Evolutionary conservation across 2,113 vertebrate species (phyloP).

Genomic region (Plecotus auritus): DNA sequence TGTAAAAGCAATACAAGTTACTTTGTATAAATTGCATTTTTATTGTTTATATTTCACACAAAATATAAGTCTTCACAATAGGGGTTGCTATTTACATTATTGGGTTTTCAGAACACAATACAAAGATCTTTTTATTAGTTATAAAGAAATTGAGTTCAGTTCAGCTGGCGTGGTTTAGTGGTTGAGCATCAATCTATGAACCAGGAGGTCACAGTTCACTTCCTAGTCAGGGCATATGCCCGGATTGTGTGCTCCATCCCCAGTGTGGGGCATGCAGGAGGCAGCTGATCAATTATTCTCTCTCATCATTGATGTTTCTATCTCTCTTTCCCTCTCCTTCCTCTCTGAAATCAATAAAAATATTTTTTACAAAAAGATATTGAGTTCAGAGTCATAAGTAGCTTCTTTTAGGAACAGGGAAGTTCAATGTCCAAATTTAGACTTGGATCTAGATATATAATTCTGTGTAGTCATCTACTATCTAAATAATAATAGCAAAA

Average conservation of each 20-base stretch:
- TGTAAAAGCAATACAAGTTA: not conserved
- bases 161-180: no score
- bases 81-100: not conserved
- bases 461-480: not conserved
- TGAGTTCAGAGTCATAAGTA: conserved; percentile 18
- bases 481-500: conserved; percentile 43
- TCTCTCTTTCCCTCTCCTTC: no score
- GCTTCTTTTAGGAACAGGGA: not conserved
- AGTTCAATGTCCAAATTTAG: conserved; percentile 33
- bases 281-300: no score
- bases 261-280: no score
- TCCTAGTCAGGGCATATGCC: no score
- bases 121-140: conserved; percentile 6
- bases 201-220: no score
- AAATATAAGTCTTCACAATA: conserved; percentile 16
- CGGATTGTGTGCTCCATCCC: no score
- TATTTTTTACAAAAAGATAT: conserved; percentile 5
- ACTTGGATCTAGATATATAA: conserved; percentile 14
- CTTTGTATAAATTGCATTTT: not conserved
- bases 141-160: conserved; percentile 13
- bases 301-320: no score
- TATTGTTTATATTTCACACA: conserved; percentile 22
- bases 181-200: no score
- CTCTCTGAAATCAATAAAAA: not conserved
- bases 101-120: not conserved